Evolutionary conservation across 2,797 vertebrate genomes (phyloP).

Genomic region (Eupleurogrammus muticus): DNA sequence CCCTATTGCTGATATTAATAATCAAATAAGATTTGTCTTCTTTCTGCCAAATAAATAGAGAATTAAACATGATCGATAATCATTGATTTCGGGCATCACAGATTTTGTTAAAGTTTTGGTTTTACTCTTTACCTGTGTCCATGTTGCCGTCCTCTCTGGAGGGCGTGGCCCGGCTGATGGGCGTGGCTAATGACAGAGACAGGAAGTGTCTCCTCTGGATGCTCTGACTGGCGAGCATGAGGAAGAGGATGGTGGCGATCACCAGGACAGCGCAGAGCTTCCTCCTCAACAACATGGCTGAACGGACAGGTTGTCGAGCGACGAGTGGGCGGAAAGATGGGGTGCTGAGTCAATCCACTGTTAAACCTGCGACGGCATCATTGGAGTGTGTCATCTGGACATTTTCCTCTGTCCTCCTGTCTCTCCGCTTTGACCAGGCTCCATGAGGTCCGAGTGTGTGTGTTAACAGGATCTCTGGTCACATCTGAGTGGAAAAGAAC

Average conservation of each 20-base stretch:
- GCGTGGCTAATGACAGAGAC: conserved; percentile 9
- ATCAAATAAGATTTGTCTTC: no score
- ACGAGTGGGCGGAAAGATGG: neutral
- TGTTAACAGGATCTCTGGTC: neutral
- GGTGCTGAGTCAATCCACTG: conserved; percentile 10
- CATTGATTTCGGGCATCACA: no score
- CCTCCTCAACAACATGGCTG: conserved; percentile 68
- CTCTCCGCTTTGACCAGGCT: conserved; percentile 11
- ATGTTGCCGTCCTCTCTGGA: neutral
- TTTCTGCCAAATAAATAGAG: no score
- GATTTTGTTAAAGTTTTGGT: no score
- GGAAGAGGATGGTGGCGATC: conserved; percentile 71
- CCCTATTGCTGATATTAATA: no score
- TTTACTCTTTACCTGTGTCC: conserved; percentile 43
- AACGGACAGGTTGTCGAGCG: no score
- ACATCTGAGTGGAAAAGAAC: conserved; percentile 26
- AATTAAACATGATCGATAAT: no score
- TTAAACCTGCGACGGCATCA: conserved; percentile 40
- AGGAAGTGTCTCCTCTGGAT: conserved; percentile 64
- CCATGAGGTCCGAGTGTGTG: conserved; percentile 25
- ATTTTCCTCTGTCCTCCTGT: neutral
- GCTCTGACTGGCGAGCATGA: conserved; percentile 79
- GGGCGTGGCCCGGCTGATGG: conserved; percentile 16
- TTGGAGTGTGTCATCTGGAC: conserved; percentile 51
- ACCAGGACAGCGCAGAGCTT: conserved; percentile 65